Base-by-base conservation (phyloP, 1,140 invertebrate genomes). In the Littorina saxatilis region DNA sequence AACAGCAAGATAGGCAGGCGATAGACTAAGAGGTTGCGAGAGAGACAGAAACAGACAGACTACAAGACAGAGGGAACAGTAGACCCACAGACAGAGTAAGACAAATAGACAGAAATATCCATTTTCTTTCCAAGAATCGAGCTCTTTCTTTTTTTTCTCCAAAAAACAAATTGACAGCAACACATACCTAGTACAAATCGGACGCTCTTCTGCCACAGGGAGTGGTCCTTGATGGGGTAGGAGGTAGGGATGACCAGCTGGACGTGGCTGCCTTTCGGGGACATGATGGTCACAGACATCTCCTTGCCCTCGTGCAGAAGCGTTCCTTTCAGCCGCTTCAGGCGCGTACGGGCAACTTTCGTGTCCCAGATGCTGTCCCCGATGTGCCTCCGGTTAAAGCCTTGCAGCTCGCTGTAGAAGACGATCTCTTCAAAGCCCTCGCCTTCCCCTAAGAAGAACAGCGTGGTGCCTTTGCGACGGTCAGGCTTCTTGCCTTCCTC, bases 131-230 rank as follows among this genome's bases (percentile, higher is more conserved):
- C n/a, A n/a, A n/a, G n/a, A n/a, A n/a, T n/a, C n/a, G n/a, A n/a
- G n/a, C n/a, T n/a, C n/a, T n/a, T n/a, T n/a, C n/a, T n/a, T n/a
- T n/a, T n/a, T n/a, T n/a, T n/a, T n/a, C n/a, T n/a, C n/a, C n/a
- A n/a, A n/a, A n/a, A n/a, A n/a, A n/a, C n/a, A n/a, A n/a, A n/a
- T n/a, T n/a, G n/a, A n/a, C n/a, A n/a, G n/a, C n/a, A n/a, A n/a
- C 32, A n/a, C n/a, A n/a, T n/a, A n/a, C 85, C 85, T 9, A 87
- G 66, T 37, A 79, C 82, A 63, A 85, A 87, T 40, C 66, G 82
- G n/a, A 85, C 82, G 1, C 27, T 73, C 74, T 85, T 82, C 27
- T 80, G 80, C 82, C 81, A 80, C 78, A 82, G 35, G n/a, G 77
- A 74, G 43, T 82, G 55, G 32, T 85, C 58, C 9, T 74, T 66